phyloP scores from a whole-genome alignment of 2,113 vertebrate species.

The Podarcis muralis region DNA sequence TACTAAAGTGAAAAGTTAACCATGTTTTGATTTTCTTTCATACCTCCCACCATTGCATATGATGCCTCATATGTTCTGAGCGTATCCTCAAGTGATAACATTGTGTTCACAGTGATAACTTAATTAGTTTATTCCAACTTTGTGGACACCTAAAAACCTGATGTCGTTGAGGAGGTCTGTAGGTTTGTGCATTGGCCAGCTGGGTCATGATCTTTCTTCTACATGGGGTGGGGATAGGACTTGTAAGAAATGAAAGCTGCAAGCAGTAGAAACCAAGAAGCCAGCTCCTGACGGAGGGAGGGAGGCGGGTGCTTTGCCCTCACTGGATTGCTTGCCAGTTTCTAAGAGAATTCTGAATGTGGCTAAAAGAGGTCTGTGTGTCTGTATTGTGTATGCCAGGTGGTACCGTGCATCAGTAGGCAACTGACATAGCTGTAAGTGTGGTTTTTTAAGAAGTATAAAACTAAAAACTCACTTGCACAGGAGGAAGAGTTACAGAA shows the following conservation, averaged over 20 bases:
- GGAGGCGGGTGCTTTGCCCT: slow-evolving; percentile 30
- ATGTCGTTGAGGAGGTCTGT: slow-evolving; percentile 44
- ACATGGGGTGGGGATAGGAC: slow-evolving; percentile 12
- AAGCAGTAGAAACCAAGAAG: slow-evolving; percentile 48
- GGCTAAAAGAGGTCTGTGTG: slow-evolving; percentile 63
- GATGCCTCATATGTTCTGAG: slow-evolving; percentile 24
- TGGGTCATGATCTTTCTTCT: slow-evolving; percentile 55
- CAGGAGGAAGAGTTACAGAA: slow-evolving; percentile 78
- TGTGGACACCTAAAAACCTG: slow-evolving; percentile 34
- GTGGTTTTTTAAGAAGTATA: slow-evolving; percentile 77
- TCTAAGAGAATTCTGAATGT: slow-evolving; percentile 69
- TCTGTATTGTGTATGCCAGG: slow-evolving; percentile 75
- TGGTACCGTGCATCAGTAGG: slow-evolving; percentile 71
- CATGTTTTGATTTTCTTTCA: neutral
- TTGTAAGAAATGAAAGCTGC: slow-evolving; percentile 43
- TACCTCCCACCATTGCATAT: slow-evolving; percentile 49
- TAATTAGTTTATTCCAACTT: slow-evolving; percentile 50
- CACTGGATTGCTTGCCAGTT: slow-evolving; percentile 51
- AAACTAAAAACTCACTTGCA: slow-evolving; percentile 77
- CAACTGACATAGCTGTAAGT: slow-evolving; percentile 78
- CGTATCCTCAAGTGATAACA: neutral
- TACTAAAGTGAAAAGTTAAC: slow-evolving; percentile 32
- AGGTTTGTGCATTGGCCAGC: slow-evolving; percentile 33
- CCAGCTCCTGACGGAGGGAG: slow-evolving; percentile 43
- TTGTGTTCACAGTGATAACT: slow-evolving; percentile 33